Conservation (phyloP, 2,797 vertebrate genomes). For the Clamator glandarius region DNA sequence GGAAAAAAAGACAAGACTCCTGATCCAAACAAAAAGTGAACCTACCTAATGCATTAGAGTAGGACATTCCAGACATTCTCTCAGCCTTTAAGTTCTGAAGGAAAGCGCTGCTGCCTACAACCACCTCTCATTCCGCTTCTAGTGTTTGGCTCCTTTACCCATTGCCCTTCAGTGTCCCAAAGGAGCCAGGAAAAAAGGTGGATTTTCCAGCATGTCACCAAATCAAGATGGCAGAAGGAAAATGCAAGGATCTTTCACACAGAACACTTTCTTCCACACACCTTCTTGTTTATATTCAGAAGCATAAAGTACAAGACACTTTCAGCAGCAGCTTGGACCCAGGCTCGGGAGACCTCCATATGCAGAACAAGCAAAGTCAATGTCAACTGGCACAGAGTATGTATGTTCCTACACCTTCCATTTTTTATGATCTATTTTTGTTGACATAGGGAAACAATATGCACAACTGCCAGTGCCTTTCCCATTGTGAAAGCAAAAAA, state of each 20-base stretch:
- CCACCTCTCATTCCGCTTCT: background rate
- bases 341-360: background rate
- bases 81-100: background rate
- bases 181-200: background rate
- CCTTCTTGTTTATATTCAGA: background rate
- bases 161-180: background rate
- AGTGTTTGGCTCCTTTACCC: background rate
- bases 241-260: background rate
- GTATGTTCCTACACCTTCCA: background rate
- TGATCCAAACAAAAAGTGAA: background rate
- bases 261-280: background rate
- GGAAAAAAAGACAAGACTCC: background rate
- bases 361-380: background rate
- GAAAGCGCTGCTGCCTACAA: background rate
- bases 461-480: background rate
- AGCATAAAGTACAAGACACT: background rate
- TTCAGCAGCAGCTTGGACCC: background rate
- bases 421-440: background rate
- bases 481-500: background rate
- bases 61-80: background rate
- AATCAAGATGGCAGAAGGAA: background rate
- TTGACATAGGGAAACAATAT: background rate
- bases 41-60: background rate
- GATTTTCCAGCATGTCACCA: background rate
- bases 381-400: background rate